A percentile compares a stretch with the other conserved stretches of the same genome.
phyloP scores from a whole-genome alignment of 2,113 vertebrate species.

The Dasyurus viverrinus region DNA sequence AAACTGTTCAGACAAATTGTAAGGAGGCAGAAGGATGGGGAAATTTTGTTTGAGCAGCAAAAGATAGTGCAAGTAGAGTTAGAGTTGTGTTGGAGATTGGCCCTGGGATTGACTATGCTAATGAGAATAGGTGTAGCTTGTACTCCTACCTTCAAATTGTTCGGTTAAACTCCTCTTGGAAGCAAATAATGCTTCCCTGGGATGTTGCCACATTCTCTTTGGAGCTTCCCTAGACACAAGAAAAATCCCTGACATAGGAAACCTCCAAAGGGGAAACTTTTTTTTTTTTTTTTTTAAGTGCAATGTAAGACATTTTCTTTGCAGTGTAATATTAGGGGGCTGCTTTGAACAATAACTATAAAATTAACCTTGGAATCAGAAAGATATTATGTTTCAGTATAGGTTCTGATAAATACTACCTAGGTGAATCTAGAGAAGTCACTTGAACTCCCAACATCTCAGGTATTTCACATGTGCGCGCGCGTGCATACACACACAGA shows the following conservation, averaged over 20 bases:
- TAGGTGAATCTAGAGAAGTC: neutral
- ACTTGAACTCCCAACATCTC: neutral
- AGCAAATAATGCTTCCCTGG: neutral
- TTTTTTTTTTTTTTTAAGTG: neutral
- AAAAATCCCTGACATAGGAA: neutral
- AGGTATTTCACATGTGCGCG: neutral
- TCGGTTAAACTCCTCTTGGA: neutral
- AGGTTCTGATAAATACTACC: neutral
- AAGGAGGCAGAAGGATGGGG: neutral
- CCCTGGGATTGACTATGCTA: neutral
- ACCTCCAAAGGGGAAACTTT: neutral
- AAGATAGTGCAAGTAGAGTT: neutral
- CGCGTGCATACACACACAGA: too few species aligned
- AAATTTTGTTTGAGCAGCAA: neutral
- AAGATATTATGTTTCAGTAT: neutral
- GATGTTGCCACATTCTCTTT: neutral
- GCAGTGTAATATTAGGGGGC: neutral
- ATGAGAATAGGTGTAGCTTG: neutral
- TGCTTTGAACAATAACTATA: neutral
- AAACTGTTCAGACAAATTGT: neutral
- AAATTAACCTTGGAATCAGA: neutral
- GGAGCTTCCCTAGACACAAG: neutral
- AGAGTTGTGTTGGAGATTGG: neutral
- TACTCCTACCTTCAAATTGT: neutral
- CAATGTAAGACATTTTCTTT: neutral